Base-by-base conservation (phyloP, 2,797 vertebrate genomes). In the Megalops cyprinoides region DNA sequence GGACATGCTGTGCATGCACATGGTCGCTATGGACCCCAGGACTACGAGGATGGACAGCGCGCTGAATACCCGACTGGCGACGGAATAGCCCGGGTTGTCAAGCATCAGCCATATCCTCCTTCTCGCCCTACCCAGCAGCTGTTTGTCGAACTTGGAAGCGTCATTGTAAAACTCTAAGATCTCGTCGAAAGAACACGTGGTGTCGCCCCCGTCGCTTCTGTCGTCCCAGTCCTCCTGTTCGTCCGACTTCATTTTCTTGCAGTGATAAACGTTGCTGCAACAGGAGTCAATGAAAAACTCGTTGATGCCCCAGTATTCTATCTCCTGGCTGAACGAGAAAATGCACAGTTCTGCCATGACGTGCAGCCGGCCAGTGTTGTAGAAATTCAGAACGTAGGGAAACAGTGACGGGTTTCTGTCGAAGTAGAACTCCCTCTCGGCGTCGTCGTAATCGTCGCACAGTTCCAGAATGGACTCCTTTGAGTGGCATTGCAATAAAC, bases 301-400 rank as follows among this genome's bases (percentile, higher is more conserved):
- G 78, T 98, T 97, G 91, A 99, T 98, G 81, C 98, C 98, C 98
- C 98, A 99, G 87, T 99, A 99, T 87, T 99, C 98, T 10, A 99
- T 99, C 93, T 99, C 98, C 89, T 99, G 98, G 88, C 97, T 98
- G 93, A 99, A 99, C 83, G 98, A 99, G 91, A 98, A 98, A 85
- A 99, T 97, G 74, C 98, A 99, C 79, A 98, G 92, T 88, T 98
- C 97, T 0, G 95, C 97, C 96, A 97, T 98, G 84, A 98, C 97
- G 48, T 99, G 97, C 25, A 99, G 94, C 80, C 96, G 94, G 76
- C 98, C 98, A 0, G 98, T 99, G 90, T 97, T 96, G 91, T 99
- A 99, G 90, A 99, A 99, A 90, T 99, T 96, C 62, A 99, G 80
- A 86, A 99, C 97, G 0, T 98, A 99, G 20, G 97, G 97, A 79